Percentiles rank a stretch among this genome's conserved stretches.
Evolutionary conservation across 2,888 invertebrate genomes (phyloP).

Genomic region (Lamproptera curius): DNA sequence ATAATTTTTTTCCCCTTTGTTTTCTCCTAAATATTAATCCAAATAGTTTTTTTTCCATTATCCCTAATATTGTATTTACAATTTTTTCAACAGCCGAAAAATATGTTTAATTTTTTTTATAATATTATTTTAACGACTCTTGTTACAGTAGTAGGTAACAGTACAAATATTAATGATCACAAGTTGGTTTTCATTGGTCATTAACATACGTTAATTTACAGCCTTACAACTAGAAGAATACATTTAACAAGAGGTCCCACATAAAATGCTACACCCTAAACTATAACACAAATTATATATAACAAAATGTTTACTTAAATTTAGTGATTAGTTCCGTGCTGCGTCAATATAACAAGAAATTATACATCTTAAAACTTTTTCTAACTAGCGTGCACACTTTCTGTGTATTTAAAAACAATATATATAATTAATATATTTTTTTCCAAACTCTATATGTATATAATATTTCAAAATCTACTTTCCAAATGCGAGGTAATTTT

Average conservation of each 20-base stretch:
- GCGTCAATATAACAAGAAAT: no score
- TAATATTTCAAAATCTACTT: constrained; percentile 74
- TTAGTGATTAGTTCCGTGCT: constrained; percentile 1
- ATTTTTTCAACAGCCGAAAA: constrained; percentile 78
- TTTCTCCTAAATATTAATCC: constrained; percentile 78
- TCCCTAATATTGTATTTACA: constrained; percentile 78
- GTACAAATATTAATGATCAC: constrained; percentile 80
- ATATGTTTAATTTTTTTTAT: constrained; percentile 77
- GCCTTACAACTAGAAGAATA: constrained; percentile 68
- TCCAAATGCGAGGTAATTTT: constrained; percentile 78
- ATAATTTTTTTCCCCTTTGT: constrained; percentile 71
- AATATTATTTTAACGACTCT: constrained; percentile 79
- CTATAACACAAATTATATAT: constrained; percentile 51
- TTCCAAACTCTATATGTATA: constrained; percentile 67
- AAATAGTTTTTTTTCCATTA: constrained; percentile 77
- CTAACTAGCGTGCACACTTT: constrained; percentile 48
- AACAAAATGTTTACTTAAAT: constrained; percentile 36
- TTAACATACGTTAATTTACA: constrained; percentile 77
- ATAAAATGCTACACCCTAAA: constrained; percentile 41
- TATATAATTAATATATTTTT: constrained; percentile 58
- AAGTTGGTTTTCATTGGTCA: constrained; percentile 80
- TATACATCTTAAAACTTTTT: neutral
- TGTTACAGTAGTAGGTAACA: constrained; percentile 79
- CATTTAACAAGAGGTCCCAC: constrained; percentile 72
- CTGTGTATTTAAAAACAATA: constrained; percentile 60